Evolutionary conservation across 2,888 invertebrate genomes (phyloP), one percentile per base, ranked within the genome.

Genomic region (Calephelis perditalis): DNA sequence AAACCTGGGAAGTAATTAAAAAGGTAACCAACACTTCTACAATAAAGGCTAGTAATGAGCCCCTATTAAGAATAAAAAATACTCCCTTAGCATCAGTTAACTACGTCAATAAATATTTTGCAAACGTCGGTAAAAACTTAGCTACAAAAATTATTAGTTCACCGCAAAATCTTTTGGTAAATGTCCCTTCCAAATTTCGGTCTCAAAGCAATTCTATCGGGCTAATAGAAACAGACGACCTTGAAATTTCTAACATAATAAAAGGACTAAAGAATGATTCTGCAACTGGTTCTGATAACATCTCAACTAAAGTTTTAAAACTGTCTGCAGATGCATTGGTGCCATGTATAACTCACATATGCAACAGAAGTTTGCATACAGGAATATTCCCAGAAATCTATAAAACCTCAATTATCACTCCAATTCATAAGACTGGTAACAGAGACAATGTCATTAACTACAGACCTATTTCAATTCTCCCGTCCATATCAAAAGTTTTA

Each of bases 1-100:
- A 54, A 15, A n/a, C 58, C 4, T 62, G 62, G 62, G 44, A 58
- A 36, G 35, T 44, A 11, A 56, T 62, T 8, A 58, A 15, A 11
- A 37, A 45, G 7, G 12, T 26, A 15, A 47, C 56, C 10, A 3
- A 56, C 7, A 3, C 12, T 3, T 15, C 46, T 9, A 46, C 15
- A 45, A 9, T 1, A 55, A 45, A 37, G 3, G 5, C 10, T 26
- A 10, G 1, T 12, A 58, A 7, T 9, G 36, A 26, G 8, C 40
- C 7, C 15, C 36, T 12, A 36, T 45, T 44, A n/a, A 26, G n/a
- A 44, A 43, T n/a, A 7, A 12, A 12, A 36, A 11, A 12, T 3
- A 43, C 40, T 12, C 15, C 5, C 0, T 12, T 6, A 10, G 15
- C 40, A 57, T 15, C 11, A 11, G 7, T 44, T 40, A 43, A 12